Base-by-base conservation (phyloP, 2,113 vertebrate species). In the Sinocyclocheilus anshuiensis region DNA sequence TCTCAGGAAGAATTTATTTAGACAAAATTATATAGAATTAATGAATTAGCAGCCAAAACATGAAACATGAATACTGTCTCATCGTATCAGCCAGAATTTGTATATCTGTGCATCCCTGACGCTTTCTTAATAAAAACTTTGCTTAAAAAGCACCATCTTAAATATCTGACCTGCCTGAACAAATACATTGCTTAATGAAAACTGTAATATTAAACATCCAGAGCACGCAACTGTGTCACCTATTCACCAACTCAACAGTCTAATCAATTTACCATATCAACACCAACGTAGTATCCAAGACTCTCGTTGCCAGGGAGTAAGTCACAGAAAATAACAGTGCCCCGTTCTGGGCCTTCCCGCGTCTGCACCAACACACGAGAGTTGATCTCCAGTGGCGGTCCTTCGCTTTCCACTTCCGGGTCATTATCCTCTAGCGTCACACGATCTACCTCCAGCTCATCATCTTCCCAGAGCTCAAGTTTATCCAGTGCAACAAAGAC, bases 401-500 rank as follows among this genome's bases (percentile, higher is more conserved):
- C 96, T 88, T 97, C 97, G 2, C 53, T 84, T 69, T 87, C 88
- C 20, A 75, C 63, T 45, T 89, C 86, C 86, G 94, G 95, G 88
- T 97, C 97, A 75, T 95, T 96, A 53, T 97, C 97, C 90, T 94
- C 95, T 77, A 96, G 94, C 83, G 92, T 95, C 76, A 96, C 93
- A 57, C 96, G 96, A 90, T 97, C 97, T 91, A 93, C 96, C 88
- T 98, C 42, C 42, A 42, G 42, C 42, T 42, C 61, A 15, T 65
- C 95, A 6, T 99, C 97, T 89, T 98, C 94, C 92, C 95, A 95
- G 83, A 97, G 93, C 91, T 99, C 98, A 76, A 99, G 95, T 92
- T 98, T 99, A 94, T 99, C 97, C 91, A 99, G 92, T 20, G 98
- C 97, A 90, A 99, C 97, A 33, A 99, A 99, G 80, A 99, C 97